phyloP scores from a whole-genome alignment of 1,140 invertebrate species.

The Listronotus oregonensis region DNA sequence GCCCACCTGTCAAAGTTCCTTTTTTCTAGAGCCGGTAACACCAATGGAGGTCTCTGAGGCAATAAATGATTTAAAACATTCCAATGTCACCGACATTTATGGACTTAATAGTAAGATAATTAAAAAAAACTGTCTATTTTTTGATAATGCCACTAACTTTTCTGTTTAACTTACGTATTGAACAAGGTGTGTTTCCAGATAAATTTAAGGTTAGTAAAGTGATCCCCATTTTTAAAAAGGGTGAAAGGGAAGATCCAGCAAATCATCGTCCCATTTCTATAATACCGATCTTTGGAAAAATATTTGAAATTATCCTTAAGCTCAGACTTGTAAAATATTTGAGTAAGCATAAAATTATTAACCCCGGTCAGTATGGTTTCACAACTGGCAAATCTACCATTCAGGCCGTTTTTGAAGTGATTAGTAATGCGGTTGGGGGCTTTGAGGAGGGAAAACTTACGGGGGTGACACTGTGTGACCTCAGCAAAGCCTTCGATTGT shows the following conservation, averaged over 20 bases:
- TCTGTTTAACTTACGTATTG: conserved; percentile 26
- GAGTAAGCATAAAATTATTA: conserved; percentile 26
- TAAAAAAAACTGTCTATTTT: not conserved
- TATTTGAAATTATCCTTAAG: conserved; percentile 36
- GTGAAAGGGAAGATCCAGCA: conserved; percentile 18
- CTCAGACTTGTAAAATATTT: conserved; percentile 32
- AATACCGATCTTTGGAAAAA: conserved; percentile 33
- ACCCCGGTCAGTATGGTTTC: conserved; percentile 35
- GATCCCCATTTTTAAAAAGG: conserved; percentile 38
- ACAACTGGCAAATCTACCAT: conserved; percentile 32
- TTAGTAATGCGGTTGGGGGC: conserved; percentile 16
- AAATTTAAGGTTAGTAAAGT: conserved; percentile 34
- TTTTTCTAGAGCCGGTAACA: no score
- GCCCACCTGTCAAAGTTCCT: no score
- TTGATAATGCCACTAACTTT: conserved; percentile 15
- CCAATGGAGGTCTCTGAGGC: not conserved
- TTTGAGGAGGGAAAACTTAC: conserved; percentile 19
- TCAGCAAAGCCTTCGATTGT: conserved; percentile 37
- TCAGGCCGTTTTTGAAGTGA: conserved; percentile 22
- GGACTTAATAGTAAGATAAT: conserved; percentile 7
- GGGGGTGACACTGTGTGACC: conserved; percentile 22
- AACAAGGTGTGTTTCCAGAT: conserved; percentile 30
- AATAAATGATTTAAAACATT: conserved; percentile 6
- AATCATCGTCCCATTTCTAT: conserved; percentile 39
- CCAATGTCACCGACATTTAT: not conserved